phyloP scores from a whole-genome alignment of 2,888 invertebrate species.

The Hedychridium roseum region DNA sequence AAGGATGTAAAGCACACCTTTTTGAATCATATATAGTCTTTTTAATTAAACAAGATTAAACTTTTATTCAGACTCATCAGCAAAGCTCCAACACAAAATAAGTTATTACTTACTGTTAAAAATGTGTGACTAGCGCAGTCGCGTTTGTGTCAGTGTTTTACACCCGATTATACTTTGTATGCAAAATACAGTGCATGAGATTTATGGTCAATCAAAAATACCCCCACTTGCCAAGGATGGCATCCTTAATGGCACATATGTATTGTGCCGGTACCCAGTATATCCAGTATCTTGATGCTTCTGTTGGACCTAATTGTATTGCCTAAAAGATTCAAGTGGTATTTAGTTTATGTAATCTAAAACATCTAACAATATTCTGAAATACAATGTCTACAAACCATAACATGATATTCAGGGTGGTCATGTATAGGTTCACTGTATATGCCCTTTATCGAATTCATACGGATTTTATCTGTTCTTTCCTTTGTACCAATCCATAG shows the following conservation, averaged over 20 bases:
- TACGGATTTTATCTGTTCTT: constrained; percentile 88
- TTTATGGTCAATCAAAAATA: constrained; percentile 69
- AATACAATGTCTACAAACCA: constrained; percentile 69
- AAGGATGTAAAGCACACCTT: too few relatives aligned
- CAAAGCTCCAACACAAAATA: constrained; percentile 44
- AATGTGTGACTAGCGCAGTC: constrained; percentile 60
- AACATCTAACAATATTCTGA: constrained; percentile 1
- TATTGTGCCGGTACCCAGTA: constrained; percentile 95
- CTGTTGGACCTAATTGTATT: constrained; percentile 88
- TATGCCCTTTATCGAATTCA: constrained; percentile 87
- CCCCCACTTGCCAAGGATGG: constrained; percentile 87
- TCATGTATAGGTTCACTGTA: constrained; percentile 84
- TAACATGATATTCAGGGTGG: constrained; percentile 89
- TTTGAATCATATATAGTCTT: constrained; percentile 15
- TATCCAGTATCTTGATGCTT: constrained; percentile 91
- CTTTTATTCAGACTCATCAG: constrained; percentile 32
- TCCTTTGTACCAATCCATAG: constrained; percentile 94
- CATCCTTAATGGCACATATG: constrained; percentile 89
- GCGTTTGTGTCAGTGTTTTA: constrained; percentile 52
- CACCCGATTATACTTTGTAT: constrained; percentile 48
- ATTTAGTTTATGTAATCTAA: neutral
- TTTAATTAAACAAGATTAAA: constrained; percentile 21
- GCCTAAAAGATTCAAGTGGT: constrained; percentile 67
- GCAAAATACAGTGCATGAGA: constrained; percentile 37
- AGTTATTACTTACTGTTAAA: constrained; percentile 55